These are phyloP conservation scores for Emydoidea blandingii DNA, from an alignment of 2,797 vertebrate species.

Conservation along the genomic window DNA sequence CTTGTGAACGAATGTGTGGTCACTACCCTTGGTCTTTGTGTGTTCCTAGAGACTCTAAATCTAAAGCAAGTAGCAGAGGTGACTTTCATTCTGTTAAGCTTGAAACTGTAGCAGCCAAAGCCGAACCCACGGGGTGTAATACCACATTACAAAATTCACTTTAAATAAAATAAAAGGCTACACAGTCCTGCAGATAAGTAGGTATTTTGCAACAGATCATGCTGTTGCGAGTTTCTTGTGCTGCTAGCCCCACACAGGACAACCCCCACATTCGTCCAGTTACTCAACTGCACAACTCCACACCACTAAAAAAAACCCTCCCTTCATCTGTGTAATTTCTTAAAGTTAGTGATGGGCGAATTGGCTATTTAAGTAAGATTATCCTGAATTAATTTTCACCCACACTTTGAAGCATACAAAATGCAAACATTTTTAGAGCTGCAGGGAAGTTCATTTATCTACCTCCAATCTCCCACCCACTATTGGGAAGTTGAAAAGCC, in stretches of 20 bases:
- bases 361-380: not conserved
- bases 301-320: not conserved
- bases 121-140: no score
- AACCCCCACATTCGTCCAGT: not conserved
- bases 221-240: not conserved
- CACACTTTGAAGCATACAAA: not conserved
- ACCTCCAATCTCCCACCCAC: not conserved
- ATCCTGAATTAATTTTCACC: not conserved
- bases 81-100: no score
- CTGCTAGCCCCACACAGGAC: not conserved
- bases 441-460: not conserved
- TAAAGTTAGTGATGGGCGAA: not conserved
- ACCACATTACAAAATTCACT: no score
- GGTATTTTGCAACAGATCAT: not conserved
- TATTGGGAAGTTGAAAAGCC: not conserved
- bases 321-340: not conserved
- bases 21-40: no score
- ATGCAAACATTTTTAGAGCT: not conserved
- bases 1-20: no score
- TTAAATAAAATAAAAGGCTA: no score
- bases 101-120: no score
- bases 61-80: no score
- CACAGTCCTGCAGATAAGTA: not conserved
- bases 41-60: no score
- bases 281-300: not conserved